Base-by-base conservation (phyloP, 2,797 vertebrate species). In the Vespertilio murinus region DNA sequence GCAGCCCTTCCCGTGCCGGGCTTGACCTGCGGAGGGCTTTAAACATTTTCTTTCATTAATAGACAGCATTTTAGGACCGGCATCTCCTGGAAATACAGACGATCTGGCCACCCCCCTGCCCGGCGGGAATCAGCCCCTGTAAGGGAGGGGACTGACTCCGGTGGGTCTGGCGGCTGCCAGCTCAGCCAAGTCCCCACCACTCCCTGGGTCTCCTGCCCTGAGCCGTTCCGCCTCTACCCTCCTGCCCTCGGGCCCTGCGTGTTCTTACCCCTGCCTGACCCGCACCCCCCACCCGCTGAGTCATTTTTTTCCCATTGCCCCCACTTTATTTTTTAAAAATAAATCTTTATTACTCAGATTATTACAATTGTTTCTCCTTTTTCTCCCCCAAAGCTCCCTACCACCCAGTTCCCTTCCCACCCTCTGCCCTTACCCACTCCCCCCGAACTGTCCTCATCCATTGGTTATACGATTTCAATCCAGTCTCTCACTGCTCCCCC, bases 131-230 rank as follows among this genome's bases (percentile, higher is more conserved):
- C 0, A 3, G 40, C 35, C 65, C 25, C 25, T 40, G 0, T n/a
- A 33, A 67, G n/a, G 4, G 7, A n/a, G 20, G n/a, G 22, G 2
- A 2, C 42, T 69, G 42, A 38, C 22, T 54, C 13, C 8, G 47
- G 35, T 23, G 8, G 49, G 20, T n/a, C 69, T 42, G 17, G 4
- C 22, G 20, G 56, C 49, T 14, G 8, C 67, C 12, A 9, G 23
- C 2, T 30, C 20, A 3, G 13, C 1, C 0, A 5, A 56, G 16
- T 69, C 30, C n/a, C 49, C 59, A 3, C 9, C 4, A 2, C 42
- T 11, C 40, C 45, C 25, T 12, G 4, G 9, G 0, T 20, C 59
- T 17, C 64, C 59, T 22, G 16, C 8, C 3, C 54, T 38, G 42
- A 61, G 33, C 75, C n/a, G 49, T 13, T 6, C 0, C 3, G 8